phyloP scores from a whole-genome alignment of 2,797 vertebrate species.

The Sebastes cheni region DNA sequence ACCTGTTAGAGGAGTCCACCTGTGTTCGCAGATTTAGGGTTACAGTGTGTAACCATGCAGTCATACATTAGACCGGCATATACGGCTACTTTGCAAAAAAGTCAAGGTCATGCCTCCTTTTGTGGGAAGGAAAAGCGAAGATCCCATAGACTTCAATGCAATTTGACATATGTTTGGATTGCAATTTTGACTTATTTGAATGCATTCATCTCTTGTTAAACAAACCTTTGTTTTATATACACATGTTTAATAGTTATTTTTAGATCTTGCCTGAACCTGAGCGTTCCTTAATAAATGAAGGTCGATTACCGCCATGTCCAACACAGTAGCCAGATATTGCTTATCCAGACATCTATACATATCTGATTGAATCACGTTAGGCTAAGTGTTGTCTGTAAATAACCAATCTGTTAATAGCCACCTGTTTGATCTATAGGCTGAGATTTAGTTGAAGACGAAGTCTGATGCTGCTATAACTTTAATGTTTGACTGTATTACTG shows the following conservation, averaged over 20 bases:
- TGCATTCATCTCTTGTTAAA: not conserved
- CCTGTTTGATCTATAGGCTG: not conserved
- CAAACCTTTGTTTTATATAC: not conserved
- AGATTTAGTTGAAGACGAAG: not conserved
- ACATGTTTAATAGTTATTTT: not conserved
- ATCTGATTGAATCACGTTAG: not conserved
- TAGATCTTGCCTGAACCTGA: not conserved
- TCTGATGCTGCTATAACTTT: not conserved
- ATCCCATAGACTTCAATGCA: not conserved
- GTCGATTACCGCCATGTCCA: not conserved
- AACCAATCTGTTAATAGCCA: not conserved
- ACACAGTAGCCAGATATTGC: not conserved
- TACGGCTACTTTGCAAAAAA: not conserved
- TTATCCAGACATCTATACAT: not conserved
- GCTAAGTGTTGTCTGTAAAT: not conserved
- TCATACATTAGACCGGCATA: not conserved
- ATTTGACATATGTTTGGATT: not conserved
- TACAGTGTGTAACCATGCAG: slow-evolving; percentile 14
- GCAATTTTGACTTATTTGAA: not conserved
- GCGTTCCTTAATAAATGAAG: not conserved
- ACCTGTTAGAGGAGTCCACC: not conserved
- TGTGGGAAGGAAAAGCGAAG: not conserved
- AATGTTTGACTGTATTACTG: not conserved
- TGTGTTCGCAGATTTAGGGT: slow-evolving; percentile 11
- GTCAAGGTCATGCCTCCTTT: too few relatives aligned